Base-by-base conservation (phyloP, 2,888 invertebrate genomes). In the Chrysolina americana region DNA sequence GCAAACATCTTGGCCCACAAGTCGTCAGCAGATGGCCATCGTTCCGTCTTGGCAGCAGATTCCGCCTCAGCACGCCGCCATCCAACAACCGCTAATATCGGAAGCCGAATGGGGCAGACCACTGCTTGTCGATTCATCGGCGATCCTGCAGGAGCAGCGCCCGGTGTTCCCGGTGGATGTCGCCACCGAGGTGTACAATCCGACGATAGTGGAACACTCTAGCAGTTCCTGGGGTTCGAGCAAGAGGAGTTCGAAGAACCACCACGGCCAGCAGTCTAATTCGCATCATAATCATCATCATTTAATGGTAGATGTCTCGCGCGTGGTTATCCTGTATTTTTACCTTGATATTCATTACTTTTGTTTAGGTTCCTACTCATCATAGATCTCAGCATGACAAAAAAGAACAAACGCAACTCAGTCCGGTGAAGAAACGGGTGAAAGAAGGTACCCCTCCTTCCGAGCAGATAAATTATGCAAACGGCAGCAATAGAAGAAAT, bases 371-470 rank as follows among this genome's bases (percentile, higher is more conserved):
- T 41, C 86, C 89, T 36, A 83, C 87, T 2, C 88, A 89, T 77
- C 89, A 89, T 80, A 82, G 88, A 75, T 85, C 87, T 36, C 88
- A 88, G 85, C 90, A 92, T 82, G 93, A 94, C 85, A 96, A 96
- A 87, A 96, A 96, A 87, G 94, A 94, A 86, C 94, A 94, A 72
- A 95, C 95, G 72, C 98, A 98, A 87, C 89, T 98, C 83, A 98
- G 97, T 83, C 98, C 98, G 1, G 98, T 98, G 36, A 98, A 98
- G 90, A 98, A 98, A 87, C 92, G 98, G 19, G 98, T 98, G 59
- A 98, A 98, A 88, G 98, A 98, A 86, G 97, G 96, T 84, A 96
- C 97, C 28, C 98, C 98, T 28, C 97, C 96, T 56, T 92, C 93
- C 75, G 88, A 88, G 72, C 88, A 87, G 71, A 75, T 84, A 3